Evolutionary conservation across 2,888 invertebrate species (phyloP).

Genomic region (Philopedon plagiatum): DNA sequence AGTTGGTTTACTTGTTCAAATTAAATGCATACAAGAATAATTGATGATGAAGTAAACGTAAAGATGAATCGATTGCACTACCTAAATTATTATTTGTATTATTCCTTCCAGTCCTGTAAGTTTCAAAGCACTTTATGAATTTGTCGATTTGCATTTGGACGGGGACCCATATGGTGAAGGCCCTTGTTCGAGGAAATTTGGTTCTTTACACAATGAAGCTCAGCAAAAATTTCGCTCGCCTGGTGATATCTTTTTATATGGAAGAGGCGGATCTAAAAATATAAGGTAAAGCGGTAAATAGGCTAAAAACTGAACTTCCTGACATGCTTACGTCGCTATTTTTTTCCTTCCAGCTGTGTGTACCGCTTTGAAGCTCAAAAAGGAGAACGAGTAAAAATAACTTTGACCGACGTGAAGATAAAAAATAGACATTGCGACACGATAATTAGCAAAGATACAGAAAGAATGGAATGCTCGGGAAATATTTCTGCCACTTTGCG

Average conservation of each 20-base stretch:
- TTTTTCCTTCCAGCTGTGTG: slow-evolving; percentile 76
- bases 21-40: too few species aligned
- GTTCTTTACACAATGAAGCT: slow-evolving; percentile 70
- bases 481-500: slow-evolving; percentile 80
- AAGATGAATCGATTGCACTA: too few species aligned
- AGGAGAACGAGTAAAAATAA: slow-evolving; percentile 84
- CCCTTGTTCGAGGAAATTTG: slow-evolving; percentile 83
- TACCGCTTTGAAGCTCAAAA: slow-evolving; percentile 90
- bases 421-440: slow-evolving; percentile 72
- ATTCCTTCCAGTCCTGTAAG: slow-evolving; percentile 82
- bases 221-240: slow-evolving; percentile 86
- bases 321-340: background rate
- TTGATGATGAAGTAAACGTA: too few species aligned
- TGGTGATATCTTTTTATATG: slow-evolving; percentile 87
- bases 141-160: slow-evolving; percentile 89
- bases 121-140: slow-evolving; percentile 90
- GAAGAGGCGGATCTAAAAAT: slow-evolving; percentile 86
- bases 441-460: slow-evolving; percentile 76
- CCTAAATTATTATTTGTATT: too few species aligned
- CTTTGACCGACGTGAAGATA: slow-evolving; percentile 80
- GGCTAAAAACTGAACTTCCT: background rate
- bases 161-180: slow-evolving; percentile 84
- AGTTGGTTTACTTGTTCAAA: too few species aligned
- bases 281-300: slow-evolving; percentile 81
- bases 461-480: slow-evolving; percentile 80